These are phyloP conservation scores for Panopea generosa DNA, from an alignment of 2,888 invertebrate species.

Conservation along the genomic window DNA sequence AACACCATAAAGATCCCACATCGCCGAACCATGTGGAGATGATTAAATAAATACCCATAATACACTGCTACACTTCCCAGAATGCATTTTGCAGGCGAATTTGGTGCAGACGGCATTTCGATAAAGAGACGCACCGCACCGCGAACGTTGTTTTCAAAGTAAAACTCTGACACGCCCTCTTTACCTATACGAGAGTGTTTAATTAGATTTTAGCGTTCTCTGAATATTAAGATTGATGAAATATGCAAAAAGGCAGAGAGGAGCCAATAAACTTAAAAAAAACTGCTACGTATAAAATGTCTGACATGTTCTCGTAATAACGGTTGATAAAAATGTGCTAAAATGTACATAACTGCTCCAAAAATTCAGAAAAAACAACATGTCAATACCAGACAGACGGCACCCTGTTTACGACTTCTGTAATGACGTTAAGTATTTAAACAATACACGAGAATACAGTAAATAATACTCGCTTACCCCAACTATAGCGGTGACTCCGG, in stretches of 20 bases:
- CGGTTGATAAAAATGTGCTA: too few species aligned
- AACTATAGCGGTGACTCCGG: conserved; percentile 56
- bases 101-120: conserved; percentile 19
- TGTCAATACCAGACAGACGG: too few species aligned
- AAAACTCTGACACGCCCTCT: conserved; percentile 29
- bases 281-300: too few species aligned
- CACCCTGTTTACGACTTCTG: too few species aligned
- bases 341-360: too few species aligned
- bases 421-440: too few species aligned
- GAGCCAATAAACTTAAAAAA: too few species aligned
- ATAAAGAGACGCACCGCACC: background rate
- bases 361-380: too few species aligned
- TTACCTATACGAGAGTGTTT: conserved; percentile 17
- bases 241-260: background rate
- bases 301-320: too few species aligned
- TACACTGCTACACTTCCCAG: background rate
- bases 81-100: conserved; percentile 8
- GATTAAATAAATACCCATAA: conserved; percentile 17
- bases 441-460: too few species aligned
- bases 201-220: background rate
- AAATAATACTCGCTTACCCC: too few species aligned
- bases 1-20: conserved; percentile 31
- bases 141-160: conserved; percentile 35
- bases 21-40: conserved; percentile 22
- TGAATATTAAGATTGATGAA: too few species aligned